Evolutionary conservation across 1,140 invertebrate genomes (phyloP), one percentile per base, ranked within the genome.

Genomic region (Asbolus verrucosus): DNA sequence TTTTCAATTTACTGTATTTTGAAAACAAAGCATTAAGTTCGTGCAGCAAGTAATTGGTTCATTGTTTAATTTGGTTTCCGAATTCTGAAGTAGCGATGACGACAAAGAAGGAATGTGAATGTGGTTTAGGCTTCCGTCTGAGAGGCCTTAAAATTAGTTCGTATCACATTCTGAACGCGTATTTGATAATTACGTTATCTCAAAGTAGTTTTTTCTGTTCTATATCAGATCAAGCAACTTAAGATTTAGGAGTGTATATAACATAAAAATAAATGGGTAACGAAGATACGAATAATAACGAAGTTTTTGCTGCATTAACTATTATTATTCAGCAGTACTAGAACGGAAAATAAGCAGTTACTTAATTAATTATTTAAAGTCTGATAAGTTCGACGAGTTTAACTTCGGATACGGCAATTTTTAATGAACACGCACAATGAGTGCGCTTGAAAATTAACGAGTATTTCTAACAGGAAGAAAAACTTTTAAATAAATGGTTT

Each of bases 21-120:
- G 46, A 54, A 54, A 54, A 54, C 21, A 27, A 46, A 46, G 41
- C 41, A 46, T 14, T 16, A 46, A 46, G 41, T 46, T 46, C n/a
- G 41, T 19, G 18, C 5, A 1, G n/a, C 14, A n/a, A 46, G 19
- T 54, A 54, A 54, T 27, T 54, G 46, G 46, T 27, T 54, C 46
- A 54, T 54, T 11, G 46, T 27, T 54, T 54, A 54, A 54, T 54
- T 54, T 54, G 19, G 19, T 24, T 54, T 24, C 18, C 14, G 46
- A 27, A 54, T 54, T 54, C 46, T 54, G 46, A 27, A 54, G 46
- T 24, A 54, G 19, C 46, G 21, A 54, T 24, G 46, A 27, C 18
- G 46, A 54, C 46, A 54, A 54, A 54, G 46, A 54, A 54, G 46
- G 46, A 54, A 54, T 54, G 46, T 27, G 46, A 54, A 54, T 54